These are phyloP conservation scores for Mantis religiosa DNA, from an alignment of 2,888 invertebrate genomes.

Conservation along the genomic window DNA sequence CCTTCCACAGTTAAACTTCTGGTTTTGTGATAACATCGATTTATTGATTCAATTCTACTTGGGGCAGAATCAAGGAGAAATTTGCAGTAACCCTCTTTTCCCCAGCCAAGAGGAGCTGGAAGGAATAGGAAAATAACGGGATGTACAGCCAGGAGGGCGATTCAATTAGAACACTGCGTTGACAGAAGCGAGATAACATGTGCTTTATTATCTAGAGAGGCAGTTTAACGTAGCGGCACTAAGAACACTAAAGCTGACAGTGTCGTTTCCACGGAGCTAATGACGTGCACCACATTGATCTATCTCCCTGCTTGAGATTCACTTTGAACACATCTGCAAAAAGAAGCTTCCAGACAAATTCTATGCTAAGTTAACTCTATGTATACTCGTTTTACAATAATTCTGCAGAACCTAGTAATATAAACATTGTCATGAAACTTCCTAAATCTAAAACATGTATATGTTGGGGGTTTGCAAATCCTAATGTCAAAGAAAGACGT, in stretches of 20 bases:
- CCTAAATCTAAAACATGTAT: no score
- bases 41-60: constrained; percentile 8
- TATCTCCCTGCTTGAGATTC: no score
- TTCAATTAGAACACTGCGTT: not conserved
- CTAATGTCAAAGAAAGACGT: no score
- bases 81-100: not conserved
- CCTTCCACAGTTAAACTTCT: not conserved
- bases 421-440: no score
- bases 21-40: not conserved
- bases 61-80: not conserved
- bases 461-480: no score
- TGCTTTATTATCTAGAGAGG: not conserved
- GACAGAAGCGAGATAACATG: not conserved
- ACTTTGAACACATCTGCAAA: no score
- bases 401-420: no score
- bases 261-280: no score
- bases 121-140: not conserved
- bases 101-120: not conserved
- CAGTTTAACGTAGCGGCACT: not conserved
- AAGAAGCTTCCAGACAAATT: no score
- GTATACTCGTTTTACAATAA: no score
- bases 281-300: no score
- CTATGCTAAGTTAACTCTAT: no score
- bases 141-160: not conserved
- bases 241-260: not conserved